Percentiles rank a stretch among this genome's conserved stretches.
phyloP scores from a whole-genome alignment of 1,140 invertebrate species.

The Drosophila kikkawai region DNA sequence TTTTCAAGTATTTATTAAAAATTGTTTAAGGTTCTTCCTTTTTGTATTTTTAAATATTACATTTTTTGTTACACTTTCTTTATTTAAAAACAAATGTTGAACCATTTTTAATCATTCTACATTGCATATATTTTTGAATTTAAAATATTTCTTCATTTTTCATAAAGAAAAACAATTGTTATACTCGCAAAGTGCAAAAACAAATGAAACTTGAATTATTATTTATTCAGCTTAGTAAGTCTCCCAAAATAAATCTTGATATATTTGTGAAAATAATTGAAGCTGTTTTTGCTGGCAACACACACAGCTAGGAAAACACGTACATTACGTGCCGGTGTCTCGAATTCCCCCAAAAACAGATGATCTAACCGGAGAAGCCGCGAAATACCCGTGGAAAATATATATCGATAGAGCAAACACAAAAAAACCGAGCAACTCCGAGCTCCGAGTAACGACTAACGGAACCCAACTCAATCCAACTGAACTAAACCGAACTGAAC shows the following conservation, averaged over 20 bases:
- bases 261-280: neutral
- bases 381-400: neutral
- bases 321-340: slow-evolving; percentile 7
- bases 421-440: slow-evolving; percentile 8
- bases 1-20: neutral
- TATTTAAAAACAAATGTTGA: neutral
- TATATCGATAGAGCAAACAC: neutral
- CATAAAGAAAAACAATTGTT: neutral
- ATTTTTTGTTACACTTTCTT: neutral
- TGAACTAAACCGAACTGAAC: slow-evolving; percentile 3
- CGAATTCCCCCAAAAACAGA: slow-evolving; percentile 11
- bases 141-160: neutral
- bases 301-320: neutral
- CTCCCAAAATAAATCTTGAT: neutral
- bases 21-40: neutral
- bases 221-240: neutral
- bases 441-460: slow-evolving; percentile 21
- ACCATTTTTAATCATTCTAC: neutral
- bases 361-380: slow-evolving; percentile 3
- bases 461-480: slow-evolving; percentile 2
- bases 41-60: neutral
- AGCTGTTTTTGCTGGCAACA: slow-evolving; percentile 1
- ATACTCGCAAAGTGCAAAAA: neutral
- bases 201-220: neutral
- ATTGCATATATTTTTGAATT: neutral